Evolutionary conservation across 2,888 invertebrate genomes (phyloP), one percentile per base, ranked within the genome.

Genomic region (Cephonodes hylas): DNA sequence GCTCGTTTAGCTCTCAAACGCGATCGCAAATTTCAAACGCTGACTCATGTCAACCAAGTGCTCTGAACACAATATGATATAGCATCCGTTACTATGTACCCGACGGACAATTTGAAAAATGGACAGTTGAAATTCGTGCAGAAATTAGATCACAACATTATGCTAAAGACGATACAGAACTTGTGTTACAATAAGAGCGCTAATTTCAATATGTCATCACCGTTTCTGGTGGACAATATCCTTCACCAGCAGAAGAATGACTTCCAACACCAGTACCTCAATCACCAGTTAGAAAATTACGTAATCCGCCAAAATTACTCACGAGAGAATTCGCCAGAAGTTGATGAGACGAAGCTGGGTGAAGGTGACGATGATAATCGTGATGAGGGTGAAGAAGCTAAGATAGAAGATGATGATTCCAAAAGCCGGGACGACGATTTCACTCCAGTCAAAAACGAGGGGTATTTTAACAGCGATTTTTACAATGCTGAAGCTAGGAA

Each of bases 141-240:
- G 71, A 84, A 77, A 59, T 64, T 89, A 44, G 88, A 89, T 25
- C 88, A 88, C 67, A 86, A 87, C 88, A 91, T 85, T 86, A 92
- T 92, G 92, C 83, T 92, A 83, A 91, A 91, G 66, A 92, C 92
- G 23, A 88, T 92, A 60, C 92, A 92, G 64, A 91, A 83, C 64
- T 67, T 92, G 66, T 91, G 88, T 61, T 87, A 89, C 65, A 90
- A 86, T 63, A 92, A 89, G 68, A 80, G 80, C 1, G 83, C 80
- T 53, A 77, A 92, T 5, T 89, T 86, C 63, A 93, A 93, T 69
- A 93, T 94, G 89, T 91, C 94, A 27, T 94, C 94, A 0, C 94
- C 94, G 0, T 94, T 94, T 73, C 74, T 94, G 60, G 94, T 94
- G 66, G 94, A 94, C 78, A 94, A 94, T 69, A 93, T 94, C 20